Conservation (phyloP, 2,888 invertebrate genomes). For the Gortyna flavago region DNA sequence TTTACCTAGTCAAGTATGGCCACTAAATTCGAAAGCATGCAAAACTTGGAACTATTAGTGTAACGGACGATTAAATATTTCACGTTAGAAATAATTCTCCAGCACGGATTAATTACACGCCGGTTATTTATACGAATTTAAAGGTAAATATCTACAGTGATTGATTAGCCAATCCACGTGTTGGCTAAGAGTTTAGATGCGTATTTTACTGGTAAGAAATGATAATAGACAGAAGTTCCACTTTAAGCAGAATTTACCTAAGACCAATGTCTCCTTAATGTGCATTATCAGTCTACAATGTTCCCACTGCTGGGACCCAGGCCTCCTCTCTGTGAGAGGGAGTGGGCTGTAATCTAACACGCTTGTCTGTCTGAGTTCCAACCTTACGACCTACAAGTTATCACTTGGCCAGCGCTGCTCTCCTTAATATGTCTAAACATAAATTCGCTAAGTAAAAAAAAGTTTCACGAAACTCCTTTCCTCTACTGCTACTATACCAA, state of each 20-base stretch:
- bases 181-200: neutral
- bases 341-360: too few species aligned
- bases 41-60: constrained; percentile 31
- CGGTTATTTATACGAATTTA: constrained; percentile 47
- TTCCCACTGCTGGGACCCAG: too few species aligned
- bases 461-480: neutral
- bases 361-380: too few species aligned
- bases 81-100: constrained; percentile 42
- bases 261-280: too few species aligned
- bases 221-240: neutral
- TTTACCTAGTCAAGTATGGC: neutral
- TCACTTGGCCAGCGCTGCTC: too few species aligned
- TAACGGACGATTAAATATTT: constrained; percentile 44
- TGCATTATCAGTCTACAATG: too few species aligned
- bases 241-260: too few species aligned
- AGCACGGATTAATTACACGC: constrained; percentile 41
- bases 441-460: neutral
- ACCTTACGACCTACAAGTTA: too few species aligned
- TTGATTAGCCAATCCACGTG: constrained; percentile 24
- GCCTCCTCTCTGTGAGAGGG: too few species aligned
- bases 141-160: constrained; percentile 43
- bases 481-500: neutral
- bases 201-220: neutral
- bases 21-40: constrained; percentile 11
- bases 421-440: neutral